Evolutionary conservation across 2,797 vertebrate genomes (phyloP).

Genomic region (Phyllotis vaccarum): DNA sequence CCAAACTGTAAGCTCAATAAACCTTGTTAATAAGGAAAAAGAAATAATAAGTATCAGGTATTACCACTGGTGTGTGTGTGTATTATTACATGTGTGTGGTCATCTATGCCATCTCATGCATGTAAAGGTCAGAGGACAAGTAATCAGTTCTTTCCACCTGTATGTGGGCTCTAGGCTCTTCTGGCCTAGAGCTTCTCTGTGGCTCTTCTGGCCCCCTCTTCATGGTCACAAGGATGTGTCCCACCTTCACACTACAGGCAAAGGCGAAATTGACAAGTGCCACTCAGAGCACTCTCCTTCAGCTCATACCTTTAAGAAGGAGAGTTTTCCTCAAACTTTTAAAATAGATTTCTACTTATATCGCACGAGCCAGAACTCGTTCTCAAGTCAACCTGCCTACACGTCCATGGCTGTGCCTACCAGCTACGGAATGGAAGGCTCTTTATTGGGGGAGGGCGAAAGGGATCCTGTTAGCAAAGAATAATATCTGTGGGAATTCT

Average conservation of each 20-base stretch:
- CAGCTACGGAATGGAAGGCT: background rate
- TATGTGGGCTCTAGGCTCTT: background rate
- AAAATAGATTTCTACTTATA: background rate
- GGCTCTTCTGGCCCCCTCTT: background rate
- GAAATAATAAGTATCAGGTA: background rate
- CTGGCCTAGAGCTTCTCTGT: background rate
- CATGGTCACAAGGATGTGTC: background rate
- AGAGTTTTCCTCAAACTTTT: background rate
- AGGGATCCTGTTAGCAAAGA: background rate
- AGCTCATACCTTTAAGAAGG: background rate
- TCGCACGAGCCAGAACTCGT: background rate
- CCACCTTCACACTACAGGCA: background rate
- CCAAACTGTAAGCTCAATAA: background rate
- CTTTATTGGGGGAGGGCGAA: background rate
- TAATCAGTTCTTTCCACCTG: background rate
- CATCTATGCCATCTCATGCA: background rate
- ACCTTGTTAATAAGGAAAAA: background rate
- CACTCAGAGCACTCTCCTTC: background rate
- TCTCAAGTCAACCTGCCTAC: background rate
- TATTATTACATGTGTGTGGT: background rate
- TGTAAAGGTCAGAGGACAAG: background rate
- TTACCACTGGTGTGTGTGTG: background rate
- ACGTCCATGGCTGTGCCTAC: background rate
- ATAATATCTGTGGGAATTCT: slow-evolving; percentile 23
- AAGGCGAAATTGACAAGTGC: background rate